Base-by-base conservation (phyloP, 2,888 invertebrate species). In the Andrena hattorfiana region DNA sequence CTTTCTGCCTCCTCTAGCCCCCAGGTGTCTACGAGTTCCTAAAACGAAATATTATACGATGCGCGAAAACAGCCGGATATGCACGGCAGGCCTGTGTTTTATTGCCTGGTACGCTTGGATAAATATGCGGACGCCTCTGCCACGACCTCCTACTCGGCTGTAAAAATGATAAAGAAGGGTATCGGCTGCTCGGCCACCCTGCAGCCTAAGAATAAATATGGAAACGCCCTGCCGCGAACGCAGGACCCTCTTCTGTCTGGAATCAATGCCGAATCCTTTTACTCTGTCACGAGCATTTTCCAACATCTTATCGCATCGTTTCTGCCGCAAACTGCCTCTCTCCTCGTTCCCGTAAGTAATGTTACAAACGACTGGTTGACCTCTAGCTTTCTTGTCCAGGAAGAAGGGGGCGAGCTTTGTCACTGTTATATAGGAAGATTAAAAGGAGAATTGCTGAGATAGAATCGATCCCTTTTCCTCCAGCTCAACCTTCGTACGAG, bases 161-260 rank as follows among this genome's bases (percentile, higher is more conserved):
- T 93, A 93, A 93, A 93, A 93, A 93, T 92, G 93, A 93, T 92
- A 92, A 93, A 92, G 92, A 92, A 92, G 91, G 90, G 87, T 92
- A 92, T 92, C 90, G 90, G 87, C 86, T 88, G 88, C 83, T 87
- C 91, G 89, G 89, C 89, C 83, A 85, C 85, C 72, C 89, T 87
- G 84, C 90, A 90, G 90, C 90, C 89, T 87, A 87, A 84, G 89
- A 89, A 90, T 89, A 91, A 91, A 91, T 92, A 91, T 91, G 91
- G 89, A 90, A 85, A 87, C 89, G 88, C 71, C 75, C 77, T 77
- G 80, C 77, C 80, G 78, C 79, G 69, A 77, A 70, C 76, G 78
- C 60, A 30, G 28, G 51, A 8, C 30, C 30, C 42, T 59, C 30
- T 62, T 56, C 68, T 64, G 35, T 49, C 54, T 66, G 62, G 35